phyloP scores from a whole-genome alignment of 2,113 vertebrate species.

The Cyanoramphus novaezelandiae region DNA sequence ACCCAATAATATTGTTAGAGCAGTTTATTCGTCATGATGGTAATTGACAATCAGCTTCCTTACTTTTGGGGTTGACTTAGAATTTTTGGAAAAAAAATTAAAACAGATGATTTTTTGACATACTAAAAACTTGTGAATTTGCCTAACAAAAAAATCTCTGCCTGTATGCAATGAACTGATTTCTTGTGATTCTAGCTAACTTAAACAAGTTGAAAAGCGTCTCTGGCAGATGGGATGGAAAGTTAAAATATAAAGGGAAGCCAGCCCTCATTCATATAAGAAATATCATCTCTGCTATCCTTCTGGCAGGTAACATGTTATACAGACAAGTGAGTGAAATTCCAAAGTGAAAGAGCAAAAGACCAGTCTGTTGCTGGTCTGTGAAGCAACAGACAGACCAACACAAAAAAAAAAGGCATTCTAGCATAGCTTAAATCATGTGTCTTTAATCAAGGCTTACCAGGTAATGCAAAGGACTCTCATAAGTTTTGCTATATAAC shows the following conservation, averaged over 20 bases:
- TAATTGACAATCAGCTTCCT: neutral
- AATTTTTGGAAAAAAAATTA: neutral
- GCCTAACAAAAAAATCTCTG: neutral
- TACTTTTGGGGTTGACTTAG: neutral
- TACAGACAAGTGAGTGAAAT: neutral
- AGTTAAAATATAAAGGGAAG: neutral
- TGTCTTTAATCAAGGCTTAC: neutral
- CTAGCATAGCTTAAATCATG: neutral
- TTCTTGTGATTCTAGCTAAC: neutral
- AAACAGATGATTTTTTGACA: neutral
- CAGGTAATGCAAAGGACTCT: neutral
- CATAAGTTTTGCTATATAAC: neutral
- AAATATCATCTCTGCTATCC: neutral
- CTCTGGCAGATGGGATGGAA: neutral
- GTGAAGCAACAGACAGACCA: neutral
- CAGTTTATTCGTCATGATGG: neutral
- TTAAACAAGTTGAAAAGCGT: neutral
- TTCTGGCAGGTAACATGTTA: neutral
- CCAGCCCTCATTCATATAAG: neutral
- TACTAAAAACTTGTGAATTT: neutral
- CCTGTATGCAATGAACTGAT: neutral
- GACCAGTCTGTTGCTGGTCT: neutral
- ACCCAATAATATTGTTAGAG: neutral
- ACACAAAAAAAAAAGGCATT: neutral
- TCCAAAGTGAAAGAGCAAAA: neutral